phyloP scores from a whole-genome alignment of 2,888 invertebrate species.

The Scaeva pyrastri region DNA sequence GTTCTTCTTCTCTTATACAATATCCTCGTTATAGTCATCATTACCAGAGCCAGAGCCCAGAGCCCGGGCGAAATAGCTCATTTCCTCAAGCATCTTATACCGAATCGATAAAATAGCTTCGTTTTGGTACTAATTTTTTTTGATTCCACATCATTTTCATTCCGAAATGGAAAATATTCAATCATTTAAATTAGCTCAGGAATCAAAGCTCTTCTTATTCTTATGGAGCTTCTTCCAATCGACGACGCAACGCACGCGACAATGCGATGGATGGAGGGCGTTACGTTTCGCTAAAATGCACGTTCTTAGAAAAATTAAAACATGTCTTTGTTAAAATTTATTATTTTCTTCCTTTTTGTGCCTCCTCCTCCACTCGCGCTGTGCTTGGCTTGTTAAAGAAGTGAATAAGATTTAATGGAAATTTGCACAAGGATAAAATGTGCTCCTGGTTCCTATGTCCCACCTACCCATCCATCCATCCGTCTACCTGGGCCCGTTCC shows the following conservation, averaged over 20 bases:
- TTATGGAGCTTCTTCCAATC: not conserved
- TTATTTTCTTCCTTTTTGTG: not conserved
- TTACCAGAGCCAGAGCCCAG: slow-evolving; percentile 48
- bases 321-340: slow-evolving; percentile 63
- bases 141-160: slow-evolving; percentile 34
- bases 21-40: slow-evolving; percentile 54
- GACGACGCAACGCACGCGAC: not conserved
- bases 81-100: slow-evolving; percentile 41
- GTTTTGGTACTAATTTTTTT: slow-evolving; percentile 38
- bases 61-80: slow-evolving; percentile 72
- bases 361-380: not conserved
- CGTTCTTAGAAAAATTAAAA: slow-evolving; percentile 51
- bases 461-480: too few species aligned
- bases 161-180: slow-evolving; percentile 44
- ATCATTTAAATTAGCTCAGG: slow-evolving; percentile 46
- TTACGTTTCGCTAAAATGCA: slow-evolving; percentile 8
- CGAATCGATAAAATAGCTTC: slow-evolving; percentile 16
- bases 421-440: slow-evolving; percentile 38
- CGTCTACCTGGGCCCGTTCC: not conserved
- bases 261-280: too few species aligned
- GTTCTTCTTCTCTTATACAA: slow-evolving; percentile 60
- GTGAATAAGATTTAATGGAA: slow-evolving; percentile 55
- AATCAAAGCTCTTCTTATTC: not conserved
- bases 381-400: slow-evolving; percentile 12
- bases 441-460: not conserved